Evolutionary conservation across 2,888 invertebrate genomes (phyloP).

Genomic region (Chymomyza procnemis): DNA sequence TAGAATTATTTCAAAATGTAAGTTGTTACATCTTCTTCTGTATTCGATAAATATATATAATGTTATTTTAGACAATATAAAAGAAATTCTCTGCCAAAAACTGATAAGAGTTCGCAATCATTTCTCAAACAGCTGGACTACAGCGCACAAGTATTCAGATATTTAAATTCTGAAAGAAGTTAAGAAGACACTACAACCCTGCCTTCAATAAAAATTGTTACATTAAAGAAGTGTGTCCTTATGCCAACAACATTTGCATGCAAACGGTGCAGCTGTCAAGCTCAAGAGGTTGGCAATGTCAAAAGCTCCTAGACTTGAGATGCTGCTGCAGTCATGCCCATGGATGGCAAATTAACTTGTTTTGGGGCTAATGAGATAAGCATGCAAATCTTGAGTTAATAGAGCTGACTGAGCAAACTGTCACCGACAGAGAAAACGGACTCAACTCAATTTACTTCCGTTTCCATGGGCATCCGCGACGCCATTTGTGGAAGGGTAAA

Average conservation of each 20-base stretch:
- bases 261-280: conserved; percentile 38
- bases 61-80: no score
- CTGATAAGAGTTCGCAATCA: no score
- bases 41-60: no score
- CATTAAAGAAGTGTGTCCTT: accelerated
- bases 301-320: neutral
- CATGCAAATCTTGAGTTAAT: conserved; percentile 46
- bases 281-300: neutral
- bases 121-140: no score
- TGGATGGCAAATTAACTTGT: conserved; percentile 61
- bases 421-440: conserved; percentile 10
- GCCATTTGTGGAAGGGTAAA: no score
- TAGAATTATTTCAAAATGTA: no score
- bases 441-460: conserved; percentile 53
- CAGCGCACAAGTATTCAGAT: no score
- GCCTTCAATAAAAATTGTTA: no score
- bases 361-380: conserved; percentile 67
- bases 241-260: conserved; percentile 51
- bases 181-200: no score
- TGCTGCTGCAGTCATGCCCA: conserved; percentile 51
- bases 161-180: no score
- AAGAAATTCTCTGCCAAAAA: no score
- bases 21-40: no score
- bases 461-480: conserved; percentile 31
- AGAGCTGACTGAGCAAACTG: neutral